Percentiles rank a stretch among this genome's conserved stretches.
phyloP scores from a whole-genome alignment of 2,113 vertebrate genomes.

The Telmatochromis bifrenatus region DNA sequence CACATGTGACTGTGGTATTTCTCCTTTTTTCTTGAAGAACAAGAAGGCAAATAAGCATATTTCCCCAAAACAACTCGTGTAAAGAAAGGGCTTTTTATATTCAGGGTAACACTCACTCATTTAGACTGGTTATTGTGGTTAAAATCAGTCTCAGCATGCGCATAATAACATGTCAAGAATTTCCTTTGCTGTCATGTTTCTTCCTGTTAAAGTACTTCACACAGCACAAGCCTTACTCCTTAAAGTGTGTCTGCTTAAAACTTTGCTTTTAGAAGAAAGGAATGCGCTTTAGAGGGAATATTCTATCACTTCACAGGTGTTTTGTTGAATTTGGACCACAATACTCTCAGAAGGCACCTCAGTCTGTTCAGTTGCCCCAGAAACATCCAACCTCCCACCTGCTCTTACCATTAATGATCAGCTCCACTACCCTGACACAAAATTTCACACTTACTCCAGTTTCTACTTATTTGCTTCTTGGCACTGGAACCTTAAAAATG shows the following conservation, averaged over 20 bases:
- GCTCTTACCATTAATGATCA: not conserved
- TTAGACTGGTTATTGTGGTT: not conserved
- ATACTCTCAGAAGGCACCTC: not conserved
- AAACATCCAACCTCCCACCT: constrained; percentile 32
- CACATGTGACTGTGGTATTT: not conserved
- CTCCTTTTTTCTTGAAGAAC: not conserved
- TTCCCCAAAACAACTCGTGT: not conserved
- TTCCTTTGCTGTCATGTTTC: not conserved
- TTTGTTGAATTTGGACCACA: constrained; percentile 7
- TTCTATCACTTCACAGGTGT: not conserved
- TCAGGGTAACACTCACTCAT: not conserved
- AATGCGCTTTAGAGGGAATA: not conserved
- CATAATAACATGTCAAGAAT: not conserved
- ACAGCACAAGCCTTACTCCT: not conserved
- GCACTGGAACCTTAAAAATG: not conserved
- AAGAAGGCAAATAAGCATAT: not conserved
- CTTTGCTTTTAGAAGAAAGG: not conserved
- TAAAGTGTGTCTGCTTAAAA: not conserved
- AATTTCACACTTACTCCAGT: not conserved
- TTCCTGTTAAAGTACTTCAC: not conserved
- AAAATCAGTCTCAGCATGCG: not conserved
- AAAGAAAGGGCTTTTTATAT: not conserved
- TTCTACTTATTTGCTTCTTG: not conserved
- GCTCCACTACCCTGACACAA: not conserved
- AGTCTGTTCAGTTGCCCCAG: not conserved